phyloP scores from a whole-genome alignment of 1,140 invertebrate species.

The Lepidurus apus region DNA sequence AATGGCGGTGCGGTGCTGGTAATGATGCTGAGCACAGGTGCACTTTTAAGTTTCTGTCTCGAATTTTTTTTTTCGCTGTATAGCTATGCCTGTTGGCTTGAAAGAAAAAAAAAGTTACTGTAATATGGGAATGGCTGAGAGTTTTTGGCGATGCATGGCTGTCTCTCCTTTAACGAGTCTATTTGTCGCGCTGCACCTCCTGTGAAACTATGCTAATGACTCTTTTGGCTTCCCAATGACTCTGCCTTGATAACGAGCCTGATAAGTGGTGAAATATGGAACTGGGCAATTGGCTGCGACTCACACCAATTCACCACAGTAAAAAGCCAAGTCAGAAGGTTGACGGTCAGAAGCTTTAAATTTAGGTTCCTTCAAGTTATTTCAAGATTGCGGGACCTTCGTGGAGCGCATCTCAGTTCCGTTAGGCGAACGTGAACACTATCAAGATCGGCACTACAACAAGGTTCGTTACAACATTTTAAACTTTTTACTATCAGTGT shows the following conservation, averaged over 20 bases:
- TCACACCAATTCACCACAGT: constrained; percentile 15
- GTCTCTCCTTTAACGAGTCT: constrained; percentile 11
- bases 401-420: background rate
- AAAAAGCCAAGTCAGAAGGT: background rate
- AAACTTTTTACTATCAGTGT: no score
- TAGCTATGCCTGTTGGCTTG: background rate
- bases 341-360: background rate
- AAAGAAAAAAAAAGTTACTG: background rate
- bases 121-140: background rate
- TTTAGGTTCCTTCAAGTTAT: constrained; percentile 7
- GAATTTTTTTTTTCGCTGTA: background rate
- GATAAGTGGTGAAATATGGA: constrained; percentile 22
- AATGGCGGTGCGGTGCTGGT: background rate
- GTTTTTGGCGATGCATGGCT: background rate
- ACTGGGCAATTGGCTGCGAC: constrained; percentile 17
- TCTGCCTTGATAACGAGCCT: constrained; percentile 4
- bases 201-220: constrained; percentile 18
- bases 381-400: background rate
- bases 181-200: constrained; percentile 12
- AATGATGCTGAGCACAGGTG: background rate
- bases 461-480: no score
- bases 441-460: no score
- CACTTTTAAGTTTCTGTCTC: background rate
- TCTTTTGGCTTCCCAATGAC: constrained; percentile 9
- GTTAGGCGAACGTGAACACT: background rate